These are phyloP conservation scores for Cydia fagiglandana DNA, from an alignment of 1,140 invertebrate species.

Conservation along the genomic window DNA sequence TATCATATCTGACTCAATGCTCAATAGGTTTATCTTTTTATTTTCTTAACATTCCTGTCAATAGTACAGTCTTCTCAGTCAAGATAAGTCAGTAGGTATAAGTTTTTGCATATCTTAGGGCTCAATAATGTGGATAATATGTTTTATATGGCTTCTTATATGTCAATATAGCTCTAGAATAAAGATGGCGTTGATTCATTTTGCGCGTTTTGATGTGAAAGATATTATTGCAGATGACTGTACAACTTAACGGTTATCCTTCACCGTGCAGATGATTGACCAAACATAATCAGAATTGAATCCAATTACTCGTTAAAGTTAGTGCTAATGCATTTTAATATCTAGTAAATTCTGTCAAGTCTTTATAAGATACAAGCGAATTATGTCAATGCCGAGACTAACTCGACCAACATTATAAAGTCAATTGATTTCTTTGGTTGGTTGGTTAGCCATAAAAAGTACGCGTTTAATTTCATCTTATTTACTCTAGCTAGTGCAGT, in stretches of 20 bases:
- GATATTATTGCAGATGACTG: too few relatives aligned
- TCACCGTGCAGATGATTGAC: neutral
- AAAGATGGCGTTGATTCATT: too few relatives aligned
- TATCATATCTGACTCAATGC: neutral
- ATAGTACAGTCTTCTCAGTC: neutral
- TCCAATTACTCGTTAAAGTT: neutral
- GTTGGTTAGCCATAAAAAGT: constrained; percentile 7
- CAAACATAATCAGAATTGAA: neutral
- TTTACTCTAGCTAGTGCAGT: neutral
- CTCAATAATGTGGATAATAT: too few relatives aligned
- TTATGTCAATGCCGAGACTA: constrained; percentile 2
- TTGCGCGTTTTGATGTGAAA: too few relatives aligned
- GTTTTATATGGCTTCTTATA: too few relatives aligned
- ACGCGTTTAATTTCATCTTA: neutral
- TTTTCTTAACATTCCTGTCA: constrained; percentile 4
- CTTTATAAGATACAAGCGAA: neutral
- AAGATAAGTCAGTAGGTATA: too few relatives aligned
- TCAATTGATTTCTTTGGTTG: neutral
- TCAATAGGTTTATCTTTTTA: neutral
- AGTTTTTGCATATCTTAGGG: too few relatives aligned
- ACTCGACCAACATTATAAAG: neutral
- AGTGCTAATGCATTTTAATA: neutral
- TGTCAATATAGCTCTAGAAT: too few relatives aligned
- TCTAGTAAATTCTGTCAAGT: neutral
- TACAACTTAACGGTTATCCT: neutral